Evolutionary conservation across 2,113 vertebrate species (phyloP).

Genomic region (Bubo blakistoni): DNA sequence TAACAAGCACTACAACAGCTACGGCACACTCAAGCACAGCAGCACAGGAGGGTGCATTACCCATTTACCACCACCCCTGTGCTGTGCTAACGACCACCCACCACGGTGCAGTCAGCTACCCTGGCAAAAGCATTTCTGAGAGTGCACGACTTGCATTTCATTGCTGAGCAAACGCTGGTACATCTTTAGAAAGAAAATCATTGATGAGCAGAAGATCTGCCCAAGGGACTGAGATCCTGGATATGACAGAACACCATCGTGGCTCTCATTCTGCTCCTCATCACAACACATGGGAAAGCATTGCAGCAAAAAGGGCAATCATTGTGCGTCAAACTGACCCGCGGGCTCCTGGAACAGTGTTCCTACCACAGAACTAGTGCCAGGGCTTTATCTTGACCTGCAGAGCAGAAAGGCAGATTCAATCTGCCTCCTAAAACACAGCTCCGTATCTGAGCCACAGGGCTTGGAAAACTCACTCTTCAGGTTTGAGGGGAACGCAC

Average conservation of each 20-base stretch:
- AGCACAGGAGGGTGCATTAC: neutral
- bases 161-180: neutral
- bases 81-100: neutral
- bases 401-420: constrained; percentile 37
- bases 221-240: neutral
- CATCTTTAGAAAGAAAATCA: neutral
- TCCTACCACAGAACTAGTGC: neutral
- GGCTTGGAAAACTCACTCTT: constrained; percentile 49
- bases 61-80: neutral
- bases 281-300: neutral
- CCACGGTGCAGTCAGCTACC: neutral
- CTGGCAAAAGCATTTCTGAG: neutral
- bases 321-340: neutral
- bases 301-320: neutral
- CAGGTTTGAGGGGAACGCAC: neutral
- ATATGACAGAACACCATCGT: neutral
- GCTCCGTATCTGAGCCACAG: neutral
- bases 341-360: neutral
- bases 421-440: constrained; percentile 18
- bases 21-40: neutral
- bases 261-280: neutral
- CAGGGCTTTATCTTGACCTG: constrained; percentile 10
- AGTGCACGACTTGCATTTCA: neutral
- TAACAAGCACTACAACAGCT: neutral
- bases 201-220: neutral